Conservation (phyloP, 2,888 invertebrate species). For the Trimorus sp. region DNA sequence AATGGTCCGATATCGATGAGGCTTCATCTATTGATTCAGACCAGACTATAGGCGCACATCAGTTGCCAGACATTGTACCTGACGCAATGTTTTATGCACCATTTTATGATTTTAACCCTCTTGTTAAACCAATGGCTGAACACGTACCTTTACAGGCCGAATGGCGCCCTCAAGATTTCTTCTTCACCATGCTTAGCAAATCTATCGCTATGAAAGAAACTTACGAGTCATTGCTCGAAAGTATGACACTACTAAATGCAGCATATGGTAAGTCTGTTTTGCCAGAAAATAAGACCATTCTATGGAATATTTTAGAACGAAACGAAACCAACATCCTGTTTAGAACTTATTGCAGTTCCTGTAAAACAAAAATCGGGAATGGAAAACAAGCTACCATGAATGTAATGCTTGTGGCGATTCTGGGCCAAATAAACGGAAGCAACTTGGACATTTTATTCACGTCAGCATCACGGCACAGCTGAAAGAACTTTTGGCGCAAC, state of each 20-base stretch:
- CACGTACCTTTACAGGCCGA: not conserved
- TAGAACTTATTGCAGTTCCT: no score
- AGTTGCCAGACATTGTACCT: no score
- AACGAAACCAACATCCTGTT: no score
- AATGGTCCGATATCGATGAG: no score
- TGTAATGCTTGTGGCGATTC: not conserved
- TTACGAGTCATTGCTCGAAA: not conserved
- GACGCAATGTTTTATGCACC: not conserved
- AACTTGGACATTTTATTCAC: no score
- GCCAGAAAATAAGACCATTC: no score
- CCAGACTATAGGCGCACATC: not conserved
- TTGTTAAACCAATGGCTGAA: not conserved
- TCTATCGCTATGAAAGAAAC: not conserved
- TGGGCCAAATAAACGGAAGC: constrained; percentile 10
- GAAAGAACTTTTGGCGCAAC: not conserved
- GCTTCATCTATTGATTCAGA: not conserved
- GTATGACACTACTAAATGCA: no score
- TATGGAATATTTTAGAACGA: no score
- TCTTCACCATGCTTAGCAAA: not conserved
- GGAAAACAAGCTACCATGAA: no score
- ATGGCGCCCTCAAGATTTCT: constrained; percentile 1
- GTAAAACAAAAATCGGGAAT: not conserved
- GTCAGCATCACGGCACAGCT: no score
- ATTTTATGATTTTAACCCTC: not conserved
- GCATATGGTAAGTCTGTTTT: no score